phyloP scores from a whole-genome alignment of 2,113 vertebrate species.

The Dicentrarchus labrax region DNA sequence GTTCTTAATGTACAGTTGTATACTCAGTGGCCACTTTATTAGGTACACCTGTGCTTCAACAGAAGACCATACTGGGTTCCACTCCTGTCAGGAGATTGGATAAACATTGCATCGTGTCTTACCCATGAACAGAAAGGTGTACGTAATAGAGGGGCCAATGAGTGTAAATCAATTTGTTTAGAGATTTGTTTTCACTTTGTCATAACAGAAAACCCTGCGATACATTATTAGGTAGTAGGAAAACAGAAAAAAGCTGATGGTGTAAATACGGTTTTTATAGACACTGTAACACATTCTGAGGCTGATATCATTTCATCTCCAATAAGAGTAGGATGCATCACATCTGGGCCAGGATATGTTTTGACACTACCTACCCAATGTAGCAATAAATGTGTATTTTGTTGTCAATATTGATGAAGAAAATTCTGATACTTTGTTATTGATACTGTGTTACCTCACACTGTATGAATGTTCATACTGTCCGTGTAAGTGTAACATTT shows the following conservation, averaged over 20 bases:
- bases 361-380: neutral
- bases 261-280: neutral
- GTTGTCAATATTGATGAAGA: neutral
- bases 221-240: too few species aligned
- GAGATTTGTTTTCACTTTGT: too few species aligned
- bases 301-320: neutral
- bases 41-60: too few species aligned
- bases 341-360: neutral
- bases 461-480: neutral
- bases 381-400: neutral
- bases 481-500: neutral
- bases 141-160: too few species aligned
- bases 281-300: neutral
- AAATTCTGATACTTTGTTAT: neutral
- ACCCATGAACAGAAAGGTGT: too few species aligned
- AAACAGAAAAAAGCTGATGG: too few species aligned
- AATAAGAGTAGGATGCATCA: neutral
- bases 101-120: too few species aligned
- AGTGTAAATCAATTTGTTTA: too few species aligned
- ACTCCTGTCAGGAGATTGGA: too few species aligned
- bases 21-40: neutral
- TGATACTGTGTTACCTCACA: neutral
- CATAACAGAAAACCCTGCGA: too few species aligned
- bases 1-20: neutral
- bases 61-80: too few species aligned